These are phyloP conservation scores for Rhopalosiphum padi DNA, from an alignment of 1,140 invertebrate genomes.

Conservation along the genomic window DNA sequence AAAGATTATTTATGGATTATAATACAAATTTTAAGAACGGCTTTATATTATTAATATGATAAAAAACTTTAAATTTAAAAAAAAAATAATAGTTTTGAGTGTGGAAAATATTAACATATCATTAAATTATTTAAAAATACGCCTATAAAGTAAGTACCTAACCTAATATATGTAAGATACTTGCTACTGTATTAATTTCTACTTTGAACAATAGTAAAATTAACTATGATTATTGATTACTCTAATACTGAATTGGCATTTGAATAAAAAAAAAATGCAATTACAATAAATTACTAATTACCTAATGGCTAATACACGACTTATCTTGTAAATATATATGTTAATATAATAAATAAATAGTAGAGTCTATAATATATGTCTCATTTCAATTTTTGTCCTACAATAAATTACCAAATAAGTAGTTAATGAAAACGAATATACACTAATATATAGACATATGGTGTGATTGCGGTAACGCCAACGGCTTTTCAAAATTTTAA, in stretches of 20 bases:
- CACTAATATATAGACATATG: not conserved
- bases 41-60: too few relatives aligned
- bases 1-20: not conserved
- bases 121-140: not conserved
- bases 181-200: too few relatives aligned
- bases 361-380: not conserved
- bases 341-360: too few relatives aligned
- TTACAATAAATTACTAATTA: too few relatives aligned
- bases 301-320: too few relatives aligned
- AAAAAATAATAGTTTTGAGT: not conserved
- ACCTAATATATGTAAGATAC: too few relatives aligned
- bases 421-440: not conserved
- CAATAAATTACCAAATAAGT: not conserved
- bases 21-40: too few relatives aligned
- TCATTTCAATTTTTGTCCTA: not conserved
- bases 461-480: not conserved
- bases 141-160: too few relatives aligned
- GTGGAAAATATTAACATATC: not conserved
- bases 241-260: too few relatives aligned
- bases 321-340: not conserved
- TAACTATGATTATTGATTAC: too few relatives aligned
- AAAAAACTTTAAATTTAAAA: not conserved
- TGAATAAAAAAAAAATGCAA: too few relatives aligned
- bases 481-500: not conserved
- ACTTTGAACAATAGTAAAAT: too few relatives aligned